These are phyloP conservation scores for Metellina segmentata DNA, from an alignment of 2,888 invertebrate genomes.

Conservation along the genomic window DNA sequence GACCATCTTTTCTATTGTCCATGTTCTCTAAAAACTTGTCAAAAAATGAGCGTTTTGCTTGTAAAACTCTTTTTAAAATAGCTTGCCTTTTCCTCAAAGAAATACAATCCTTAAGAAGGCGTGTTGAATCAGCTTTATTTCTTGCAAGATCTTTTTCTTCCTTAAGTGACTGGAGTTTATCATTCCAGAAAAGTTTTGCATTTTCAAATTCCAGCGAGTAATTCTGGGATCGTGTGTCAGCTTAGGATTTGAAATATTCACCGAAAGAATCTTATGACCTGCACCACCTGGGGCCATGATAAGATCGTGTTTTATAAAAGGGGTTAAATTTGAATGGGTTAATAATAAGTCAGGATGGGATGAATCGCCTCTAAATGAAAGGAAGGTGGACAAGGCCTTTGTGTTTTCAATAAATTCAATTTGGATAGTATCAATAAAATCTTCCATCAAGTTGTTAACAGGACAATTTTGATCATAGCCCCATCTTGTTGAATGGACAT, in stretches of 20 bases:
- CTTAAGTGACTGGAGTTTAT: no score
- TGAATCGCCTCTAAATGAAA: not conserved
- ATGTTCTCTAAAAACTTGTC: no score
- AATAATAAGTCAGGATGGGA: slow-evolving; percentile 20
- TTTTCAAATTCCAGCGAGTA: not conserved
- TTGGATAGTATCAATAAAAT: slow-evolving; percentile 38
- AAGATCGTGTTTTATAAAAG: not conserved
- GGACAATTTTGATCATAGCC: slow-evolving; percentile 2
- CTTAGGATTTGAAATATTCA: not conserved
- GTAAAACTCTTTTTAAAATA: no score
- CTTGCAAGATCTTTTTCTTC: no score
- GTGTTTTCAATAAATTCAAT: slow-evolving; percentile 34
- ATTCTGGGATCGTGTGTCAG: not conserved
- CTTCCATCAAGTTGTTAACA: slow-evolving; percentile 17
- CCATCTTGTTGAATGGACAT: slow-evolving; percentile 27
- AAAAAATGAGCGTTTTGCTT: no score
- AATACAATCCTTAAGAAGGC: no score
- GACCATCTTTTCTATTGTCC: no score
- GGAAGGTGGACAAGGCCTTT: slow-evolving; percentile 2
- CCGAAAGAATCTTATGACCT: not conserved
- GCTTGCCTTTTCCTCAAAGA: no score
- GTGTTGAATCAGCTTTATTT: no score
- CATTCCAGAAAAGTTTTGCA: no score
- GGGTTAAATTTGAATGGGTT: slow-evolving; percentile 6
- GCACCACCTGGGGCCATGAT: not conserved